Base-by-base conservation (phyloP, 1,140 invertebrate species). In the Sitobion miscanthi region DNA sequence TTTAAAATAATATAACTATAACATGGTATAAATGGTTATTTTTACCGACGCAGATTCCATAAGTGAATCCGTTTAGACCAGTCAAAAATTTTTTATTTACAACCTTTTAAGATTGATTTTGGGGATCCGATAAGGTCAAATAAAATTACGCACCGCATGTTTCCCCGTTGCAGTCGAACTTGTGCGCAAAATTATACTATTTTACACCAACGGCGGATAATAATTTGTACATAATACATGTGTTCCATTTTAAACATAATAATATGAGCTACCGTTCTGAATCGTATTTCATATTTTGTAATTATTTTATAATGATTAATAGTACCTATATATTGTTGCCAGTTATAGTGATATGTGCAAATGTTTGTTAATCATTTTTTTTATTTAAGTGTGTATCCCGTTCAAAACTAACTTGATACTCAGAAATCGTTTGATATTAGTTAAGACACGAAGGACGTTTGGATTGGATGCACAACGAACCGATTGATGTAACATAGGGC, bases 71-170 rank as follows among this genome's bases (percentile, higher is more conserved):
- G 1, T n/a, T 17, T n/a, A 7, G 62, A n/a, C n/a, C 14, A 77
- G 1, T 77, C 14, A 20, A 77, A 69, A 69, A n/a, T 3, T 42
- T 42, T 42, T 57, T 4, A 23, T 69, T 1, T 54, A 54, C 20
- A n/a, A 69, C 62, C 30, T 69, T 69, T 69, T 77, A 20, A 77
- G 62, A 77, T 77, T 77, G n/a, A n/a, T 77, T 77, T 77, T 77
- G 14, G n/a, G 30, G 11, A n/a, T 77, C 62, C 1, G 14, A 17
- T 77, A n/a, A 77, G 62, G 11, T 77, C 11, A 77, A 77, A 77
- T 77, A 77, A 77, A 77, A 77, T 77, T 42, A 85, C 23, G 83
- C 21, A 21, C 2, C 42, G 42, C 42, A 85, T 42, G 30, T 86
- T 86, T 42, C 9, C 11, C 9, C 85, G n/a, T 77, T 17, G n/a